Base-by-base conservation (phyloP, 2,888 invertebrate genomes). In the Neoscelio sp. region DNA sequence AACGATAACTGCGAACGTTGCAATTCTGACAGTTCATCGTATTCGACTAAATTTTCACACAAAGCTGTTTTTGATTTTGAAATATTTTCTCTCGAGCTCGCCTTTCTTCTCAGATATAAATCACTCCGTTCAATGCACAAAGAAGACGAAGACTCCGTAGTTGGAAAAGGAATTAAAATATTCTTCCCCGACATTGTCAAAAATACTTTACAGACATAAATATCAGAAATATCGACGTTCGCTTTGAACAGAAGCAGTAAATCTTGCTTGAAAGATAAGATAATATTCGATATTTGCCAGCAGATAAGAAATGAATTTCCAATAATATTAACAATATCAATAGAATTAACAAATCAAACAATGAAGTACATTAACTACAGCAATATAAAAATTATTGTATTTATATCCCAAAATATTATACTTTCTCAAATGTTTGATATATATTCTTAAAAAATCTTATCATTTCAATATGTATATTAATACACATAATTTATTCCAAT, bases 31-130 rank as follows among this genome's bases (percentile, higher is more conserved):
- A 82, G 62, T 58, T 82, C 80, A 28, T 85, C 83, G 54, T 84
- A 84, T 30, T 81, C 82, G 10, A 10, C 8, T 0, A 23, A 44
- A 48, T 40, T 28, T 33, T 52, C 38, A 15, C 26, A 28, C 17
- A 28, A 46, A 28, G 10, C 1, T 15, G 33, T 23, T 18, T 54
- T 20, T 42, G 26, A 33, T 58, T 42, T 40, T 26, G n/a, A 30
- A 54, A 58, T 38, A 18, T 70, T 56, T 30, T 65, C 65, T 48
- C 18, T 67, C 8, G 71, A 70, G 68, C 62, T 81, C 18, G 82
- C 84, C 80, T 82, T 83, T 54, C 90, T 82, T 74, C 90, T 84
- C 12, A 85, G 71, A 80, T 88, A 91, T 33, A 90, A 84, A 46
- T 87, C 83, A 77, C 90, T 90, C 73, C 85, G 84, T 12, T 86